phyloP scores from a whole-genome alignment of 2,888 invertebrate species.

The Uropetala carovei region DNA sequence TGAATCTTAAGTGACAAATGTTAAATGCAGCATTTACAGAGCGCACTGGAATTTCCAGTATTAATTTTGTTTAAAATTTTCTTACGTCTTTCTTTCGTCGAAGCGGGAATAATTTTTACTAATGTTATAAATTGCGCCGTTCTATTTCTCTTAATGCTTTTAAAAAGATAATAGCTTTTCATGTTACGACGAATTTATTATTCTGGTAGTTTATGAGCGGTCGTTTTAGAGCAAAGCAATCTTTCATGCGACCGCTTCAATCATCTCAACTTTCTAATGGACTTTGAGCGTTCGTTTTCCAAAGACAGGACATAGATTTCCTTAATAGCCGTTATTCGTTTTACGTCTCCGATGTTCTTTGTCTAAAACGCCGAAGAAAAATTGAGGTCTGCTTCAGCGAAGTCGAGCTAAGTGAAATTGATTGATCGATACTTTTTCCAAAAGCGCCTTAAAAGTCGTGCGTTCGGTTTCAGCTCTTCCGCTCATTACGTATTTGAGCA shows the following conservation, averaged over 20 bases:
- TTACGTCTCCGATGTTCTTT: background rate
- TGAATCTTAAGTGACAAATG: no score
- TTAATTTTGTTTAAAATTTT: no score
- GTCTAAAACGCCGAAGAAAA: background rate
- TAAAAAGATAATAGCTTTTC: no score
- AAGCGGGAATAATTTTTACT: no score
- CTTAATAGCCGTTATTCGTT: background rate
- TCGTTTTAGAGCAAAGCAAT: background rate
- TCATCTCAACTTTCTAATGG: background rate
- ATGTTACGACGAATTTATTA: no score
- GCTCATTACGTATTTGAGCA: background rate
- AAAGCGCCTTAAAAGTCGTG: conserved; percentile 1
- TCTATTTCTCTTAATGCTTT: no score
- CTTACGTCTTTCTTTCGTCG: no score
- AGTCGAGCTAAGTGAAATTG: background rate
- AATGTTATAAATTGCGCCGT: no score
- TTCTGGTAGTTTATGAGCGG: background rate
- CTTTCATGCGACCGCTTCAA: background rate
- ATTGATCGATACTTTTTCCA: background rate
- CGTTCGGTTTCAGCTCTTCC: background rate
- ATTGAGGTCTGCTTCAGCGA: background rate
- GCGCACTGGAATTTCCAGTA: no score
- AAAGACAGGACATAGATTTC: background rate
- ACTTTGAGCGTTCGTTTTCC: background rate
- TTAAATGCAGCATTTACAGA: no score